Base-by-base conservation (phyloP, 2,113 vertebrate species). In the Crypturellus undulatus region DNA sequence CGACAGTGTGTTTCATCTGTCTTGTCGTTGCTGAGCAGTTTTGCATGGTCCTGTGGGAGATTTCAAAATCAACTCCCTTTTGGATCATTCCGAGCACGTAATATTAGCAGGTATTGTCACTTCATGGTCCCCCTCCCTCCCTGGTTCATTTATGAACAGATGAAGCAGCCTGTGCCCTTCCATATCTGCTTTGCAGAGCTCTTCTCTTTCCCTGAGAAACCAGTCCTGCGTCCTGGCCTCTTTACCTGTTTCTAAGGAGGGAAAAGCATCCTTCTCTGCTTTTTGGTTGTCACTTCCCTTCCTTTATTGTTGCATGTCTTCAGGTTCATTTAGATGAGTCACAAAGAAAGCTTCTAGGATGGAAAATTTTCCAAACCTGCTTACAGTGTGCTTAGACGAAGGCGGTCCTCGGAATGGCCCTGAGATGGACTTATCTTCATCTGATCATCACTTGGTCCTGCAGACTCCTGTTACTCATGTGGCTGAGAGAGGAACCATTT, bases 151-250 rank as follows among this genome's bases (percentile, higher is more conserved):
- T 34, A 16, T 7, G 42, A 56, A 25, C 34, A 60, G 38, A 18
- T 8, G 1, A 10, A 84, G 52, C n/a, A 58, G 7, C 16, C 28
- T 6, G 20, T 4, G 13, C 56, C 42, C 19, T 19, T 32, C 24
- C n/a, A 65, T 18, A 78, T 13, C 45, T 42, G 70, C 22, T 43
- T 60, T 65, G 17, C 5, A 56, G 47, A 30, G 32, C 30, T 81
- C n/a, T 89, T 16, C 6, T 28, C 18, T 34, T 79, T 58, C 3
- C 0, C 15, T 78, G 64, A 49, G 43, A 83, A 75, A 60, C 8
- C 3, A 2, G 12, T 16, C 16, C 5, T 4, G 24, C 1, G 1
- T 54, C 17, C 28, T 0, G 0, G 30, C 17, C 40, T 70, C 20
- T 73, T 79, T 76, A 12, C 12, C 49, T 7, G 18, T 82, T 84